phyloP scores from a whole-genome alignment of 2,797 vertebrate species.

The Bucorvus abyssinicus region DNA sequence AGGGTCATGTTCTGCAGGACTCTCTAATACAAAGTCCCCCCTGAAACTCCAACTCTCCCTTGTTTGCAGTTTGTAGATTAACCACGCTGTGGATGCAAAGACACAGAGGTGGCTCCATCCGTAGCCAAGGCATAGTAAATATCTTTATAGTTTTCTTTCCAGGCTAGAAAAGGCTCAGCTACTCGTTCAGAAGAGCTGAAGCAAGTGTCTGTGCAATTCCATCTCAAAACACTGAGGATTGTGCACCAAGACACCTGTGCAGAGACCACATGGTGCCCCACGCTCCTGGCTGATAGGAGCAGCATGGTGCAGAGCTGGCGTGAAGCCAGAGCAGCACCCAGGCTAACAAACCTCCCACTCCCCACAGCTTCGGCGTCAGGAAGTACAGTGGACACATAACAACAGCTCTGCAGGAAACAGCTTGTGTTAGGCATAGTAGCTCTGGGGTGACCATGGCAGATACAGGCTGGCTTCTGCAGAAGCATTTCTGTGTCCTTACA shows the following conservation, averaged over 20 bases:
- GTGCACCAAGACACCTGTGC: neutral
- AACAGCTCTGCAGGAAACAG: neutral
- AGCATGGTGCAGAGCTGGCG: neutral
- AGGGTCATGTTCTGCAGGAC: neutral
- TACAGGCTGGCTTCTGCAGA: neutral
- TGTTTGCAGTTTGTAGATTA: constrained; percentile 67
- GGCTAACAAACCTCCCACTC: neutral
- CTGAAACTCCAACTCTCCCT: neutral
- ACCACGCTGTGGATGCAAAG: neutral
- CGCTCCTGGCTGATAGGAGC: accelerated
- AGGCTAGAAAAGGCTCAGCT: neutral
- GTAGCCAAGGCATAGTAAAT: neutral
- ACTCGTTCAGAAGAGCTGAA: neutral
- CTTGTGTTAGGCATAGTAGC: neutral
- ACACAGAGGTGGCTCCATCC: neutral
- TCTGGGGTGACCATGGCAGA: accelerated
- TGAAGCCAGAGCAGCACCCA: neutral
- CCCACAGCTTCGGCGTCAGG: neutral
- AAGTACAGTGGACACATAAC: neutral
- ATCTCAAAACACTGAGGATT: neutral
- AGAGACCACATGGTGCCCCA: neutral
- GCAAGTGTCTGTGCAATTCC: neutral
- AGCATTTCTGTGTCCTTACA: neutral
- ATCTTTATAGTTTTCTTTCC: neutral
- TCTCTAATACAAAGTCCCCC: constrained; percentile 59